These are phyloP conservation scores for Leucozona laternaria DNA, from an alignment of 2,888 invertebrate genomes.

Conservation along the genomic window DNA sequence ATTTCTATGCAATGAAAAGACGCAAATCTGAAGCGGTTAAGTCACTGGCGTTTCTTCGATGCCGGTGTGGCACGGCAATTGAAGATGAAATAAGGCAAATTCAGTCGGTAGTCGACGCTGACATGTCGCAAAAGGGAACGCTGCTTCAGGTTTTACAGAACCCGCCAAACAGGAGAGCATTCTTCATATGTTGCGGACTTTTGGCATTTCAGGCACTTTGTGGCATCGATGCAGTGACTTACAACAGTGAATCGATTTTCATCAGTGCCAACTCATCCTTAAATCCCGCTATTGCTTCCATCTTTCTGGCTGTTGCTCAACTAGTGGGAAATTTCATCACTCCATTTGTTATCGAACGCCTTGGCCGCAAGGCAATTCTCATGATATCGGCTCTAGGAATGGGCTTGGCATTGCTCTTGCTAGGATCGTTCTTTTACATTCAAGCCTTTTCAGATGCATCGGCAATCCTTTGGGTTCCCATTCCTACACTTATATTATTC, in stretches of 20 bases:
- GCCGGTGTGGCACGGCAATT: constrained; percentile 86
- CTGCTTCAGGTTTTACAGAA: constrained; percentile 86
- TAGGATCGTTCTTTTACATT: constrained; percentile 87
- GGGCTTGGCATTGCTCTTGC: constrained; percentile 86
- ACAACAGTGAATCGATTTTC: constrained; percentile 91
- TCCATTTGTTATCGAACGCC: constrained; percentile 90
- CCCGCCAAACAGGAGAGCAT: constrained; percentile 89
- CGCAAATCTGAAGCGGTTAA: constrained; percentile 85
- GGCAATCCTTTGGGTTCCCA: constrained; percentile 3
- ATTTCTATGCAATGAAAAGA: constrained; percentile 87
- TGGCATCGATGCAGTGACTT: constrained; percentile 92
- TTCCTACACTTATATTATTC: constrained; percentile 80
- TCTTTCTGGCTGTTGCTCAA: constrained; percentile 91
- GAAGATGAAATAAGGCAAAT: constrained; percentile 87
- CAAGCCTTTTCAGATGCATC: constrained; percentile 79
- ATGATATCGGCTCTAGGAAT: constrained; percentile 89
- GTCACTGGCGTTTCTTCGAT: constrained; percentile 88
- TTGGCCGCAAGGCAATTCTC: constrained; percentile 90
- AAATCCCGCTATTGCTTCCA: constrained; percentile 87
- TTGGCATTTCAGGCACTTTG: constrained; percentile 93
- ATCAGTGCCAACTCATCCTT: constrained; percentile 87
- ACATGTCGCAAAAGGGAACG: constrained; percentile 82
- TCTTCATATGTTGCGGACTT: constrained; percentile 89
- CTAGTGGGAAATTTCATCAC: constrained; percentile 88
- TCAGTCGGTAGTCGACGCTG: constrained; percentile 84